These are phyloP conservation scores for Harpalus rubripes DNA, from an alignment of 2,888 invertebrate genomes.

Conservation along the genomic window DNA sequence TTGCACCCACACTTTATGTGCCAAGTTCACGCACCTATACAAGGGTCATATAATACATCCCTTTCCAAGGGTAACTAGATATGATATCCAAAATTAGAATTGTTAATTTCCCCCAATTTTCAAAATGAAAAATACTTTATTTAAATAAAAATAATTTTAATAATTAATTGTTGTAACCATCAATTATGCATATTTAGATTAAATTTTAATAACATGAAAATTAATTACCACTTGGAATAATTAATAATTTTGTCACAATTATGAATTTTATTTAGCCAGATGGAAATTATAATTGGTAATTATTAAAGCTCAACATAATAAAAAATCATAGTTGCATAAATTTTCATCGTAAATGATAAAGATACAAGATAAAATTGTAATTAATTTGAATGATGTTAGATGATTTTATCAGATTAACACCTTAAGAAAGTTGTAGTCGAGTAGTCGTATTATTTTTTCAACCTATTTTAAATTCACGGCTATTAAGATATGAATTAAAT, in stretches of 20 bases:
- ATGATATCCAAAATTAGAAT: background rate
- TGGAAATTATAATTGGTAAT: background rate
- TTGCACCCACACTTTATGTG: too few species aligned
- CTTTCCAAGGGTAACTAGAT: background rate
- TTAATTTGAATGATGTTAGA: background rate
- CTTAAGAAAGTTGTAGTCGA: background rate
- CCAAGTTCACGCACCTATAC: too few species aligned
- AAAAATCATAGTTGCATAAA: too few species aligned
- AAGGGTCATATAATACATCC: background rate
- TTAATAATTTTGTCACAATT: constrained; percentile 4
- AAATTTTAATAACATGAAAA: background rate
- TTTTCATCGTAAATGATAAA: too few species aligned
- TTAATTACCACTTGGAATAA: background rate
- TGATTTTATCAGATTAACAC: background rate
- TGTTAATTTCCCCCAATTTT: background rate
- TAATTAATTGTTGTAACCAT: constrained; percentile 1
- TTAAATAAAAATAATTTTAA: constrained; percentile 5
- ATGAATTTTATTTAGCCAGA: constrained; percentile 3
- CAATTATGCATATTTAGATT: constrained; percentile 7
- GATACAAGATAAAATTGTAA: background rate
- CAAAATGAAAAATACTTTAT: background rate
- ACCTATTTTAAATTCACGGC: background rate
- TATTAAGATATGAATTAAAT: background rate
- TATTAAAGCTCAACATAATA: background rate
- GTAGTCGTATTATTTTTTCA: background rate